Conservation (phyloP, 2,888 invertebrate genomes). For the Gnatocerus cornutus region DNA sequence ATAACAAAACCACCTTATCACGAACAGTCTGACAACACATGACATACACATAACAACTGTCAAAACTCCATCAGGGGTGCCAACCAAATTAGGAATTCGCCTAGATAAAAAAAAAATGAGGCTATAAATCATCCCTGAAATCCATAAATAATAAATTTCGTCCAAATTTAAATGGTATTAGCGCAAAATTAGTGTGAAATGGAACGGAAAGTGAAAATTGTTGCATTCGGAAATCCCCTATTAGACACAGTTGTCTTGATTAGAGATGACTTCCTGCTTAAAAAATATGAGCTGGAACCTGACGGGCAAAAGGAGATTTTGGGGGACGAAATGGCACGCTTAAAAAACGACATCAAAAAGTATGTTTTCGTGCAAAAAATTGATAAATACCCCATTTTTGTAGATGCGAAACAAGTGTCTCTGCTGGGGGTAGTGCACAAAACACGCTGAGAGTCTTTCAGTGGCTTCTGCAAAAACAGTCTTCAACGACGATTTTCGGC, state of each 20-base stretch:
- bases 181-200: not conserved
- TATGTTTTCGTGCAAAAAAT: slow-evolving; percentile 42
- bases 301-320: slow-evolving; percentile 69
- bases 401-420: slow-evolving; percentile 59
- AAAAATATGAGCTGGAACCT: slow-evolving; percentile 67
- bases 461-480: slow-evolving; percentile 65
- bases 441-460: slow-evolving; percentile 72
- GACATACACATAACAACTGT: slow-evolving; percentile 17
- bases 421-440: slow-evolving; percentile 72
- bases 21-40: slow-evolving; percentile 22
- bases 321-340: slow-evolving; percentile 59
- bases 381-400: slow-evolving; percentile 38
- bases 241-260: slow-evolving; percentile 68
- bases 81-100: not conserved
- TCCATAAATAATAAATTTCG: no score
- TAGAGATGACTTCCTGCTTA: slow-evolving; percentile 60
- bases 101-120: no score
- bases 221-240: slow-evolving; percentile 71
- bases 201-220: slow-evolving; percentile 50
- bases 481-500: slow-evolving; percentile 70
- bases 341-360: slow-evolving; percentile 63
- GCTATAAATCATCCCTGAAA: no score
- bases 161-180: no score
- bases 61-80: slow-evolving; percentile 4
- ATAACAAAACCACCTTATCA: slow-evolving; percentile 17